Conservation (phyloP, 2,888 invertebrate genomes). For the Heliconius hortense region DNA sequence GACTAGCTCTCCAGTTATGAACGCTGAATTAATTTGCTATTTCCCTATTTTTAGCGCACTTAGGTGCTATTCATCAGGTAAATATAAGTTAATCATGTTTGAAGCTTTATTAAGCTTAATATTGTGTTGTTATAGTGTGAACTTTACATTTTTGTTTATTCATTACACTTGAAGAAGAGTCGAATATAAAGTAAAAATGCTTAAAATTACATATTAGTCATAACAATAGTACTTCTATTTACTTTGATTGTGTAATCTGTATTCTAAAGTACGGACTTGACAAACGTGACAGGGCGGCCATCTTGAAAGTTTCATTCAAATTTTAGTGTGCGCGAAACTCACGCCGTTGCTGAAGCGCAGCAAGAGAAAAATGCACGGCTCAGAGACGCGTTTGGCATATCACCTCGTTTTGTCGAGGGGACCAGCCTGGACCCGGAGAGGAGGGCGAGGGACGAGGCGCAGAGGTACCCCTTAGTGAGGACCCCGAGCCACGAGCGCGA, state of each 20-base stretch:
- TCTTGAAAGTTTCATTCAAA: constrained; percentile 41
- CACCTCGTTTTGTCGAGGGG: constrained; percentile 96
- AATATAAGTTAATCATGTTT: constrained; percentile 61
- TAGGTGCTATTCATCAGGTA: constrained; percentile 77
- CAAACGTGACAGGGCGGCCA: constrained; percentile 35
- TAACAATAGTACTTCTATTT: constrained; percentile 5
- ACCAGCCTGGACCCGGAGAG: constrained; percentile 93
- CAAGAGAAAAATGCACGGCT: constrained; percentile 96
- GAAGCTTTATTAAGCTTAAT: constrained; percentile 42
- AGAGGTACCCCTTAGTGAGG: constrained; percentile 87
- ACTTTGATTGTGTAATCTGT: constrained; percentile 7
- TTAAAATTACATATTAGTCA: constrained; percentile 1
- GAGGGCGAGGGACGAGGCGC: constrained; percentile 78
- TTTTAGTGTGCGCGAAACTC: constrained; percentile 94
- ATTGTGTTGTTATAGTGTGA: constrained; percentile 16
- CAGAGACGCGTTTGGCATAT: constrained; percentile 96
- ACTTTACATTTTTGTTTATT: constrained; percentile 3
- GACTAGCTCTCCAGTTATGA: constrained; percentile 40
- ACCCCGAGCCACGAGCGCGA: constrained; percentile 87
- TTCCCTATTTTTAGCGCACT: constrained; percentile 80
- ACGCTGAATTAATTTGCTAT: constrained; percentile 53
- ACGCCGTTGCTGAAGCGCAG: constrained; percentile 97
- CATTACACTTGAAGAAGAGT: not conserved
- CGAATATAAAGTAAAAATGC: not conserved
- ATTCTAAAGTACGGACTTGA: not conserved